Base-by-base conservation (phyloP, 2,797 vertebrate species). In the Ctenopoma multispine region DNA sequence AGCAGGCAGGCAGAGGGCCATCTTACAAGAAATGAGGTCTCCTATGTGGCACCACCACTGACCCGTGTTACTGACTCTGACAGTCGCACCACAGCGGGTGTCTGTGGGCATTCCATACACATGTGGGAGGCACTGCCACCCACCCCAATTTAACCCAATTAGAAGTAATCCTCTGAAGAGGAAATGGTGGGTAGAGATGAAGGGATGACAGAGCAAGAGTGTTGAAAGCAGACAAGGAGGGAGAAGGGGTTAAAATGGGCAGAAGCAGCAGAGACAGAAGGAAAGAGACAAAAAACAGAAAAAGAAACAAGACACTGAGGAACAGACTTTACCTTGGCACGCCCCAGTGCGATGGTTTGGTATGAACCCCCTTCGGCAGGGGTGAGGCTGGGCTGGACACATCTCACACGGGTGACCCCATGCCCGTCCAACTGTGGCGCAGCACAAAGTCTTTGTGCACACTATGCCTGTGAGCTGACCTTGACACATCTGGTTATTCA, bases 351-450 rank as follows among this genome's bases (percentile, higher is more conserved):
- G 96, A 77, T 98, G 96, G 90, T 99, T 99, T 34, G 97, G 97
- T 81, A 99, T 99, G 93, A 99, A 99, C 69, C 98, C 97, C 7
- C 98, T 90, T 23, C 98, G 95, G 85, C 98, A 99, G 68, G 98
- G 98, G 82, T 99, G 96, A 1, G 98, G 98, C 86, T 99, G 98
- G 55, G 97, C 97, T 0, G 97, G 98, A 74, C 98, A 99, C 96
- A 99, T 98, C 82, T 99, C 98, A 47, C 98, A 99, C 24, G 98
- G 98, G 87, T 99, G 98, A 84, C 98, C 98, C 98, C 98, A 99
- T 0, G 98, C 98, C 80, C 98, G 92, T 59, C 98, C 98, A 3
- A 99, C 96, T 0, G 98, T 99, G 43, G 97, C 97, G 53, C 98
- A 99, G 92, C 98, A 99, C 72, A 99, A 90, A 0, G 96, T 97